Base-by-base conservation (phyloP, 2,797 vertebrate species). In the Coregonus ussuriensis region DNA sequence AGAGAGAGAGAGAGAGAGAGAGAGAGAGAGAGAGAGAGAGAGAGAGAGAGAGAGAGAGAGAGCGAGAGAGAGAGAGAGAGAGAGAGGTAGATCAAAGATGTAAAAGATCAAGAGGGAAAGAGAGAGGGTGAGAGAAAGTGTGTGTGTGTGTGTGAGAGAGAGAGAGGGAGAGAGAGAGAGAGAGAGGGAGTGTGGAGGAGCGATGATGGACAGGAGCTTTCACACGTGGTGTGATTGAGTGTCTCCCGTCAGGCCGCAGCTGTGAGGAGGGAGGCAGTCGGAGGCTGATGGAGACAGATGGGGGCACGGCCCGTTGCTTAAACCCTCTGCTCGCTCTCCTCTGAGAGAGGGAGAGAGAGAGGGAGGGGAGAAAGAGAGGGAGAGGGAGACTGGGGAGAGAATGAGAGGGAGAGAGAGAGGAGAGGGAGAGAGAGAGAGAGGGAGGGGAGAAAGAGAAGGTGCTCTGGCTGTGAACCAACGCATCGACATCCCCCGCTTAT, bases 191-290 rank as follows among this genome's bases (percentile, higher is more conserved):
- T 37, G 37, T 6, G 56, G 65, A 67, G 25, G 15, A 67, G 65
- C 65, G 65, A 16, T 67, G 65, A 67, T 35, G 31, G 65, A 67
- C 65, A 67, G 65, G 65, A 15, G 59, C 74, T 75, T 63, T 66
- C 74, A 51, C 65, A 63, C 74, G 59, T 51, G 56, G 62, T 62
- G 63, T 75, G 74, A 65, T 51, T 75, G 51, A 75, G 74, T 59
- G 21, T 35, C 31, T 35, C 65, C 65, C 29, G 65, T 67, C 65
- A 33, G 29, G 65, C 25, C 29, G 15, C 31, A 15, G 65, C 65
- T 18, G 63, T 14, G 65, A 31, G 65, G 65, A 33, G 65, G 65
- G 65, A 59, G 65, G 65, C 65, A 31, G 63, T 25, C 25, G 25
- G 65, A 35, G 65, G 14, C 65, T 31, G 65, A 67, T 31, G 31